A percentile compares a stretch with the other conserved stretches of the same genome.
Evolutionary conservation across 2,888 invertebrate genomes (phyloP).

Genomic region (Scrobipalpa atriplicella): DNA sequence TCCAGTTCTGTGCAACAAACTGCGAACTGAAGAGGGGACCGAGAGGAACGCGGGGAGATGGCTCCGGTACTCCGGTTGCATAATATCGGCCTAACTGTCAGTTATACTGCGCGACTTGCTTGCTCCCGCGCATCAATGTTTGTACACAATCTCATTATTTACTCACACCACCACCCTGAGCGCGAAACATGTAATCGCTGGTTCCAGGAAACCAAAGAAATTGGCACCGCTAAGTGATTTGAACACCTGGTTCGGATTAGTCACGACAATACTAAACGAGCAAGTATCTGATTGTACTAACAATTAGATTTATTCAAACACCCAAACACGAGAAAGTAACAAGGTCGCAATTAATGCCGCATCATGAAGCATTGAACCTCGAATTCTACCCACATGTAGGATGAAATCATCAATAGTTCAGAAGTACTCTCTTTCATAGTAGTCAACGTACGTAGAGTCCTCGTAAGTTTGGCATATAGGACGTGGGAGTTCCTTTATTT

Average conservation of each 20-base stretch:
- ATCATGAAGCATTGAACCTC: conserved; percentile 16
- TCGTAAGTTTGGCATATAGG: neutral
- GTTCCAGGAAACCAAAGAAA: conserved; percentile 54
- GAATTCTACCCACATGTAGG: neutral
- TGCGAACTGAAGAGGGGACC: conserved; percentile 4
- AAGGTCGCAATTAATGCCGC: conserved; percentile 16
- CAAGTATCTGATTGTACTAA: neutral
- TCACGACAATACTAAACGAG: conserved; percentile 35
- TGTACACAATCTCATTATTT: conserved; percentile 67
- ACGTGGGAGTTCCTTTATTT: neutral
- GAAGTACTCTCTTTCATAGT: conserved; percentile 1
- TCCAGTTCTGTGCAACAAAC: neutral
- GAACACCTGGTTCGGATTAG: conserved; percentile 49
- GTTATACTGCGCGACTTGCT: conserved; percentile 43
- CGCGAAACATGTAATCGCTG: conserved; percentile 48
- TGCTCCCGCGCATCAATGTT: conserved; percentile 55
- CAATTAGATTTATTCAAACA: neutral
- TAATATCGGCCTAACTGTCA: conserved; percentile 61
- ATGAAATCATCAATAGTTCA: neutral
- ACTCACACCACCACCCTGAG: conserved; percentile 50
- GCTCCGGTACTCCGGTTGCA: conserved; percentile 66
- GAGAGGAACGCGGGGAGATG: conserved; percentile 42
- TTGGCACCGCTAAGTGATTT: conserved; percentile 47
- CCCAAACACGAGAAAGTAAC: conserved; percentile 27
- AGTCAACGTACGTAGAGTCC: neutral